Evolutionary conservation across 2,113 vertebrate species (phyloP).

Genomic region (Rynchops niger): DNA sequence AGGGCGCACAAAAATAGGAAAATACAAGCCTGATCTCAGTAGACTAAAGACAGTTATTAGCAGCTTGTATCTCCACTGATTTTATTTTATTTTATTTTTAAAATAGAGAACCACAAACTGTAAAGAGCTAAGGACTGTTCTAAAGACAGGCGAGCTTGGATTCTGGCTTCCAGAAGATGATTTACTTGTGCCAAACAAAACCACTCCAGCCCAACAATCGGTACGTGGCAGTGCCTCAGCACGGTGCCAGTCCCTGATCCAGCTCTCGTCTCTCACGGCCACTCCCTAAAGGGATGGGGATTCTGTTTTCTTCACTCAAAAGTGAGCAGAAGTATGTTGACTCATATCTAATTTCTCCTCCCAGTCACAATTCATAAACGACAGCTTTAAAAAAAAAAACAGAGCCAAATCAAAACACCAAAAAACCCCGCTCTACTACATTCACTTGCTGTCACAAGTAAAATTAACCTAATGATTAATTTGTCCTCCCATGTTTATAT

Average conservation of each 20-base stretch:
- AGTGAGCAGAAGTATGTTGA: neutral
- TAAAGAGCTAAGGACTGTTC: neutral
- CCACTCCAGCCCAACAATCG: neutral
- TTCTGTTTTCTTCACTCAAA: neutral
- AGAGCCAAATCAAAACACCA: neutral
- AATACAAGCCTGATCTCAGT: neutral
- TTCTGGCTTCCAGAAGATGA: neutral
- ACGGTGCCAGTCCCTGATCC: neutral
- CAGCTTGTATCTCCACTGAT: neutral
- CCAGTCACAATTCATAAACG: neutral
- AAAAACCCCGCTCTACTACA: neutral
- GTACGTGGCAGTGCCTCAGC: neutral
- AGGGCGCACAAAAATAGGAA: neutral
- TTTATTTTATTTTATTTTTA: neutral
- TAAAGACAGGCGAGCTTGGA: neutral
- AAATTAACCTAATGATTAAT: slow-evolving; percentile 23
- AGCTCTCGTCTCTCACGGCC: neutral
- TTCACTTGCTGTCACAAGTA: slow-evolving; percentile 2
- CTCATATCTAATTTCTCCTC: neutral
- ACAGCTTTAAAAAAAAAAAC: neutral
- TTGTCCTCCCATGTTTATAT: neutral
- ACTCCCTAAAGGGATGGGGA: neutral
- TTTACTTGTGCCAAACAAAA: neutral
- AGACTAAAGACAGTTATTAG: neutral
- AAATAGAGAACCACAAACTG: neutral